These are phyloP conservation scores for Caenorhabditis sp. DNA, from an alignment of 2,888 invertebrate genomes.

Conservation along the genomic window DNA sequence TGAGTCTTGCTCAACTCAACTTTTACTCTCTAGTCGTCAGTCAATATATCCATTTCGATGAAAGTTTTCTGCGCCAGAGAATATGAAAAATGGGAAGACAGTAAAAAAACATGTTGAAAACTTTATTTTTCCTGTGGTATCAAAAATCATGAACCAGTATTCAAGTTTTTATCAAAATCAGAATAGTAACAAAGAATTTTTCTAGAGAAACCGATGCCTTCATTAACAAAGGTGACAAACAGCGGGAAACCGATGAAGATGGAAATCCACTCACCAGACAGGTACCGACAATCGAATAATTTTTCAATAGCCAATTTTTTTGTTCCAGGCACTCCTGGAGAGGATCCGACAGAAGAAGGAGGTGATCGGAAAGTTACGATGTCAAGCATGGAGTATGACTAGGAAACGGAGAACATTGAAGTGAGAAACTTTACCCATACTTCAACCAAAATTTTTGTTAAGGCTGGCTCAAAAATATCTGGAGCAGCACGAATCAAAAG, in stretches of 20 bases:
- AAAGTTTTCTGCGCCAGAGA: no score
- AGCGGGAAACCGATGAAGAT: constrained; percentile 82
- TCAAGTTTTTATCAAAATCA: no score
- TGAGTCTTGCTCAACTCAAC: no score
- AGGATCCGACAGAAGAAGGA: constrained; percentile 84
- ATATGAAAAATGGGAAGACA: no score
- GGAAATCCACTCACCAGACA: constrained; percentile 81
- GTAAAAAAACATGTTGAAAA: no score
- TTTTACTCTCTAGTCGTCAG: no score
- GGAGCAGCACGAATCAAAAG: constrained; percentile 83
- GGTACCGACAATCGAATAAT: no score
- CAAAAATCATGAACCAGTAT: no score
- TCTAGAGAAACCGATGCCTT: constrained; percentile 81
- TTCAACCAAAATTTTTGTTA: not conserved
- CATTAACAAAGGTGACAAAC: constrained; percentile 71
- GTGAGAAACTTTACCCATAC: constrained; percentile 41
- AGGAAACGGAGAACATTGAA: constrained; percentile 83
- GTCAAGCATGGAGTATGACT: constrained; percentile 84
- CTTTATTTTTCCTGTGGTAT: no score
- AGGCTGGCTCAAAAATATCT: constrained; percentile 84
- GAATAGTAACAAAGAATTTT: not conserved
- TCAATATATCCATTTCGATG: no score
- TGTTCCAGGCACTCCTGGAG: constrained; percentile 79
- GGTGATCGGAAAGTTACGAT: constrained; percentile 83
- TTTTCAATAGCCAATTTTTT: not conserved